Evolutionary conservation across 2,113 vertebrate species (phyloP).

Genomic region (Entelurus aequoreus): DNA sequence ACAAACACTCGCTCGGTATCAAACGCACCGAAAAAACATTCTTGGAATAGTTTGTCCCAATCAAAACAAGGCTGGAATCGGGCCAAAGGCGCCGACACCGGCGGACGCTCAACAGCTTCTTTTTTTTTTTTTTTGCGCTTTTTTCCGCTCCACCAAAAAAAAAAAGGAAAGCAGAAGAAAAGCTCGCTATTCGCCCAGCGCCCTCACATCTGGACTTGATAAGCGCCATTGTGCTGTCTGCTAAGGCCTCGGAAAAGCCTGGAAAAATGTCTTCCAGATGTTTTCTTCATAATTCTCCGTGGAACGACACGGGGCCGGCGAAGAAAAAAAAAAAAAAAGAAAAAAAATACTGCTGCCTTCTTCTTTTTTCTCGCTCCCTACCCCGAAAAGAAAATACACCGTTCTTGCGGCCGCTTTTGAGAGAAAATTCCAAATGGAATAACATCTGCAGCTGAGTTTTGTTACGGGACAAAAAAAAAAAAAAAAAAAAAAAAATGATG

Average conservation of each 20-base stretch:
- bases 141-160: constrained; percentile 1
- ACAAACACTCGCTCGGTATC: constrained; percentile 37
- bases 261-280: constrained; percentile 78
- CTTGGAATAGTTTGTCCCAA: constrained; percentile 59
- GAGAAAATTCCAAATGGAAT: constrained; percentile 43
- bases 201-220: constrained; percentile 72
- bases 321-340: constrained; percentile 56
- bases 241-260: constrained; percentile 61
- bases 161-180: constrained; percentile 40
- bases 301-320: constrained; percentile 58
- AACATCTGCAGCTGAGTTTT: constrained; percentile 43
- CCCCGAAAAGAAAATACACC: constrained; percentile 57
- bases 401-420: constrained; percentile 36
- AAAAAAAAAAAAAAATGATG: constrained; percentile 17
- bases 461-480: background rate
- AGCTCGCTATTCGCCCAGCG: constrained; percentile 47
- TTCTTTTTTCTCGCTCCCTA: background rate
- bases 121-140: constrained; percentile 19
- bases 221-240: constrained; percentile 73
- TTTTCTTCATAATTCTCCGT: constrained; percentile 65
- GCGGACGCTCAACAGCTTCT: constrained; percentile 22
- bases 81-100: constrained; percentile 17
- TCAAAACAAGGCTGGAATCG: constrained; percentile 51
- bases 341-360: constrained; percentile 35
- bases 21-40: constrained; percentile 65